Conservation (phyloP, 1,140 invertebrate genomes). For the Marisa cornuarietis region DNA sequence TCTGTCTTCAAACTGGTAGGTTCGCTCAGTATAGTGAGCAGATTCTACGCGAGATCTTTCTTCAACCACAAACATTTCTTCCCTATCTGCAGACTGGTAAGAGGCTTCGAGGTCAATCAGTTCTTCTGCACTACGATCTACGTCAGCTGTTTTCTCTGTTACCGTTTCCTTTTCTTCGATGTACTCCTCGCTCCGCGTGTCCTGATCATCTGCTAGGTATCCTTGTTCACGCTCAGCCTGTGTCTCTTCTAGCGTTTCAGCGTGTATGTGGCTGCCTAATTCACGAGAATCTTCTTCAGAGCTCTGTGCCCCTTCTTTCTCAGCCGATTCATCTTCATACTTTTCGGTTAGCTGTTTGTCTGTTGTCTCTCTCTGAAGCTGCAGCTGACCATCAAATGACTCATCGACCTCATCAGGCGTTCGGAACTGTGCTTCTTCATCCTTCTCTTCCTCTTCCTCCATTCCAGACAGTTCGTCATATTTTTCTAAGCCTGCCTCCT, state of each 20-base stretch:
- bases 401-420: constrained; percentile 25
- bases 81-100: constrained; percentile 12
- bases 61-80: not conserved
- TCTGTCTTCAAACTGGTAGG: not conserved
- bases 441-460: not conserved
- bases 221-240: not conserved
- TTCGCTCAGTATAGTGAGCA: constrained; percentile 10
- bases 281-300: not conserved
- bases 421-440: constrained; percentile 14
- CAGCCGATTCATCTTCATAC: constrained; percentile 19
- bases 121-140: constrained; percentile 20
- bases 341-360: constrained; percentile 23
- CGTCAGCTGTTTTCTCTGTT: constrained; percentile 2
- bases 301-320: constrained; percentile 11
- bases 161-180: constrained; percentile 29
- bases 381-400: constrained; percentile 17
- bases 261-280: not conserved
- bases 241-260: not conserved
- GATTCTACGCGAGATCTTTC: constrained; percentile 18
- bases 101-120: constrained; percentile 10
- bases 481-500: constrained; percentile 7
- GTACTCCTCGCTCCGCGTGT: constrained; percentile 7
- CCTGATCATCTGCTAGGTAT: too few relatives aligned
- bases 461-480: not conserved
- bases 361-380: constrained; percentile 7